Conservation (phyloP, 1,140 invertebrate species). For the Ceratitis capitata region DNA sequence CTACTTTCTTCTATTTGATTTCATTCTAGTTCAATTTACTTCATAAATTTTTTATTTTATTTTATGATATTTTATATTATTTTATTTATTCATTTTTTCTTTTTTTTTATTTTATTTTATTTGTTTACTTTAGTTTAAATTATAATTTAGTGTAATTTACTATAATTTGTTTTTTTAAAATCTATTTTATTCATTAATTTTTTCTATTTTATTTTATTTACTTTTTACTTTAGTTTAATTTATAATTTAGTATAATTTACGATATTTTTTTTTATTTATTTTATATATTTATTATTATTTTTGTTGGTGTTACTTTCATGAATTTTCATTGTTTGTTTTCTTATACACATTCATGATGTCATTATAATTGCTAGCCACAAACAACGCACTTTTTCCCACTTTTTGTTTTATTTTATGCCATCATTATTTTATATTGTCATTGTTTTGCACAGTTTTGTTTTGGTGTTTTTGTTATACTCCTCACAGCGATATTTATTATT, state of each 20-base stretch:
- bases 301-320: background rate
- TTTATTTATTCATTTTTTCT: background rate
- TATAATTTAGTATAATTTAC: no score
- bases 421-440: constrained; percentile 13
- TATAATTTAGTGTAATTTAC: background rate
- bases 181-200: background rate
- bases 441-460: background rate
- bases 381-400: background rate
- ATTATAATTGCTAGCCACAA: background rate
- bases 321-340: background rate
- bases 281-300: background rate
- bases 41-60: background rate
- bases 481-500: background rate
- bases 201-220: no score
- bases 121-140: background rate
- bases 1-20: no score
- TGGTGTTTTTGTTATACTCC: background rate
- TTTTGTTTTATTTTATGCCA: background rate
- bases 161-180: background rate
- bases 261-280: no score
- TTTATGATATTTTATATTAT: background rate
- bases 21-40: no score
- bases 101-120: background rate
- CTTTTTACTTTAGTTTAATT: no score
- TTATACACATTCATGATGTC: background rate